These are phyloP conservation scores for Arge pagana DNA, from an alignment of 2,888 invertebrate species.

Conservation along the genomic window DNA sequence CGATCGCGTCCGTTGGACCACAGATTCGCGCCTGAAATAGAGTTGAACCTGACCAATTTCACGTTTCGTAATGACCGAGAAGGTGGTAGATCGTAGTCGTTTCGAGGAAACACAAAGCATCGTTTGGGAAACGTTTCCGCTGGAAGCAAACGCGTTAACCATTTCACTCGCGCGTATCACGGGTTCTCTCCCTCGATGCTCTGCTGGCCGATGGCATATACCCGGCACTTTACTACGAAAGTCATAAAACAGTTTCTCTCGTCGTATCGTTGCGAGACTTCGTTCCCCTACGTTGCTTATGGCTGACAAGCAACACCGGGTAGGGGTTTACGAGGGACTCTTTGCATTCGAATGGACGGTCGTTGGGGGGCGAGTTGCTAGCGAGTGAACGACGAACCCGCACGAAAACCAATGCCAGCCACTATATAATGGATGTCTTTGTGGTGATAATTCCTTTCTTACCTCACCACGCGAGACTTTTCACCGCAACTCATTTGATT, in stretches of 20 bases:
- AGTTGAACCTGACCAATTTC: too few species aligned
- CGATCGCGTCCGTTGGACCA: too few species aligned
- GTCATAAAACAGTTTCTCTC: conserved; percentile 30
- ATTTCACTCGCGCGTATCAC: background rate
- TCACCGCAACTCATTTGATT: conserved; percentile 7
- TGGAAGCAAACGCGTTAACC: background rate
- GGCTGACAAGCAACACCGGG: conserved; percentile 29
- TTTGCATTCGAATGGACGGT: conserved; percentile 36
- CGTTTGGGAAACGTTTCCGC: too few species aligned
- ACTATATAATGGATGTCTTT: conserved; percentile 27
- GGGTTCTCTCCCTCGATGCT: background rate
- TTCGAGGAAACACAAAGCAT: too few species aligned
- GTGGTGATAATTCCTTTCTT: conserved; percentile 31
- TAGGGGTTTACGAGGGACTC: conserved; percentile 33
- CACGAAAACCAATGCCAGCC: conserved; percentile 9
- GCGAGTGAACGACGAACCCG: conserved; percentile 9
- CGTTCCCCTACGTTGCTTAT: conserved; percentile 28
- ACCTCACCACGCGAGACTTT: conserved; percentile 1
- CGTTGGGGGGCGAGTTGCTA: conserved; percentile 16
- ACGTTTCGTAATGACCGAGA: too few species aligned
- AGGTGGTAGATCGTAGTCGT: too few species aligned
- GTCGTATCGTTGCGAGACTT: conserved; percentile 10
- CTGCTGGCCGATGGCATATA: background rate
- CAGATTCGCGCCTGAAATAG: too few species aligned
- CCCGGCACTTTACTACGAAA: conserved; percentile 24